These are phyloP conservation scores for Drosophila teissieri DNA, from an alignment of 1,140 invertebrate genomes.

Conservation along the genomic window DNA sequence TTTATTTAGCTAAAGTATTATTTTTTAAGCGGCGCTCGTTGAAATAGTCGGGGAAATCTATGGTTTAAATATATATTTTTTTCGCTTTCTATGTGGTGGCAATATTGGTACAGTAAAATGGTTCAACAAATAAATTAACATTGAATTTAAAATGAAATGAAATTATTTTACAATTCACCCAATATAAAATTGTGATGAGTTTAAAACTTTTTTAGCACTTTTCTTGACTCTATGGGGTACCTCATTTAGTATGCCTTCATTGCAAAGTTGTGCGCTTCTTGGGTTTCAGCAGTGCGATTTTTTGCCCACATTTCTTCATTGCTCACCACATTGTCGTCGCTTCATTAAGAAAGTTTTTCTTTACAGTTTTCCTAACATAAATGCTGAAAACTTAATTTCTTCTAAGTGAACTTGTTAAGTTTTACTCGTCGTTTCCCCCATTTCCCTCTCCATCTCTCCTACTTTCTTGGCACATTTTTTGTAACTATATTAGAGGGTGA, in stretches of 20 bases:
- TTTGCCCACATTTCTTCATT: slow-evolving; percentile 56
- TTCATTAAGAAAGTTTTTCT: slow-evolving; percentile 82
- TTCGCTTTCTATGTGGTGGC: too few relatives aligned
- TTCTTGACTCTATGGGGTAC: slow-evolving; percentile 1
- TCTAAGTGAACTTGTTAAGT: slow-evolving; percentile 81
- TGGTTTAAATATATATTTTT: too few relatives aligned
- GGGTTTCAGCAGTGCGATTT: slow-evolving; percentile 21
- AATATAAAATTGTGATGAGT: background rate
- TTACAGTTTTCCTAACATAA: slow-evolving; percentile 81
- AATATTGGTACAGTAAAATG: too few relatives aligned
- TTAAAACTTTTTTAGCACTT: background rate
- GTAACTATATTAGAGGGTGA: slow-evolving; percentile 25
- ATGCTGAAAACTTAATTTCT: slow-evolving; percentile 82
- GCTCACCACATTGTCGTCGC: slow-evolving; percentile 77
- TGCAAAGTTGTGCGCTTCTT: slow-evolving; percentile 30
- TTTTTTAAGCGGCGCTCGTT: too few relatives aligned
- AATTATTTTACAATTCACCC: background rate
- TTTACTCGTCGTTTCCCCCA: slow-evolving; percentile 35
- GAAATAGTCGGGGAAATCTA: too few relatives aligned
- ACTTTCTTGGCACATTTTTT: slow-evolving; percentile 50
- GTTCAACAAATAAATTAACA: background rate
- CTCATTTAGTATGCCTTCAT: slow-evolving; percentile 47
- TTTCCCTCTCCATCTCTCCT: slow-evolving; percentile 1
- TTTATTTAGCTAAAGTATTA: too few relatives aligned
- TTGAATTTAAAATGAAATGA: background rate